Conservation (phyloP, 35 echinoderm and acorn worm species). For the Apostichopus californicus region DNA sequence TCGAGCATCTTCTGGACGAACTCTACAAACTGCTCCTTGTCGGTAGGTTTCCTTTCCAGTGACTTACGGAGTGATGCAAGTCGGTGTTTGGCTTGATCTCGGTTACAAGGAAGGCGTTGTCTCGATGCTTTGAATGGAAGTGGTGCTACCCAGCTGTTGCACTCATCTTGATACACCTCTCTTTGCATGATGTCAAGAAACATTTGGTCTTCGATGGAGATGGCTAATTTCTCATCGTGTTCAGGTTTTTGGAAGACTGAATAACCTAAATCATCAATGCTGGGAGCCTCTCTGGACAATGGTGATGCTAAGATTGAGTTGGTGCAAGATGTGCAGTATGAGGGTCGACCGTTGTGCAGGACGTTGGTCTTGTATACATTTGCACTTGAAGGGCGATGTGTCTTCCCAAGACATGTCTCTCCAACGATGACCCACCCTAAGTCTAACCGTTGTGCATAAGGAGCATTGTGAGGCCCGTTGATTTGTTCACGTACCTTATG, state of each 20-base stretch:
- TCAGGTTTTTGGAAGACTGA: constrained; percentile 32
- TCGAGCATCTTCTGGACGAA: constrained; percentile 54
- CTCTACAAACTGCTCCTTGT: constrained; percentile 51
- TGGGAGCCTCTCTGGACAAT: neutral
- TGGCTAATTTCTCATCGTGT: constrained; percentile 34
- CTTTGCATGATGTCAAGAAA: constrained; percentile 44
- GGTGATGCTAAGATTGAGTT: neutral
- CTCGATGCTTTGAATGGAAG: neutral
- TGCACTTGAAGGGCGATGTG: neutral
- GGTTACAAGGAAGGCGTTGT: constrained; percentile 52
- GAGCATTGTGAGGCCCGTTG: constrained; percentile 36
- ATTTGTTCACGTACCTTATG: constrained; percentile 21
- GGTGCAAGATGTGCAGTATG: neutral
- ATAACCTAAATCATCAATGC: neutral
- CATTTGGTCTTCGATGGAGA: constrained; percentile 38
- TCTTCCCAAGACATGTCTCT: neutral
- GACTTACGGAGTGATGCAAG: constrained; percentile 16
- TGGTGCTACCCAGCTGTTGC: constrained; percentile 53
- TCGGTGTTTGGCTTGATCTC: constrained; percentile 33
- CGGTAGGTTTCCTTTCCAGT: constrained; percentile 39
- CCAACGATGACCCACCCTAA: constrained; percentile 38
- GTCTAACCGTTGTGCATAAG: constrained; percentile 47
- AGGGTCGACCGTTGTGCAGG: neutral
- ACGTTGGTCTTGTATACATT: neutral
- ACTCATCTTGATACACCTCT: constrained; percentile 17